phyloP scores from a whole-genome alignment of 2,888 invertebrate species.

The Hybos culiciformis region DNA sequence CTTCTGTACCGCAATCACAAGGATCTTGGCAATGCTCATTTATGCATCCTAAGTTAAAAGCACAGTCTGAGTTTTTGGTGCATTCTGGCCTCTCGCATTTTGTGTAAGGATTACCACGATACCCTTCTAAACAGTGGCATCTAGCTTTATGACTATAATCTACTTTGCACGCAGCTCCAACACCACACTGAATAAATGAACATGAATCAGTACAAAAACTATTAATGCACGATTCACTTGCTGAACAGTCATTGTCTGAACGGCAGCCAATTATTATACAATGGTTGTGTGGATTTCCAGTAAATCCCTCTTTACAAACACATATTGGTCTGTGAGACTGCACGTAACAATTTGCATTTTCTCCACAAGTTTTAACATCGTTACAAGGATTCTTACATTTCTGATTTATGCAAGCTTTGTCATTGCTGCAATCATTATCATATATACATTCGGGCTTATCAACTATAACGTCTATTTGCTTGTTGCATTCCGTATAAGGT shows the following conservation, averaged over 20 bases:
- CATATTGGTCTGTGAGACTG: conserved; percentile 70
- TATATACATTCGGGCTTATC: conserved; percentile 61
- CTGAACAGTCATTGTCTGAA: conserved; percentile 69
- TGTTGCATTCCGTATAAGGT: conserved; percentile 58
- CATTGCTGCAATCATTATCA: conserved; percentile 67
- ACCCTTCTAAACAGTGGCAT: conserved; percentile 63
- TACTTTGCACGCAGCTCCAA: conserved; percentile 61
- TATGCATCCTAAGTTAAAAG: conserved; percentile 63
- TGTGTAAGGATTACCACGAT: conserved; percentile 66
- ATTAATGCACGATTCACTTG: conserved; percentile 68
- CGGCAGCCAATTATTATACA: conserved; percentile 75
- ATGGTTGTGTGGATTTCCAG: conserved; percentile 67
- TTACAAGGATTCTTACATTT: conserved; percentile 65
- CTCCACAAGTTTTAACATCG: conserved; percentile 50
- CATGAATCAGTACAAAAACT: conserved; percentile 71
- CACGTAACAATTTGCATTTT: conserved; percentile 64
- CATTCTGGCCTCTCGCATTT: conserved; percentile 69
- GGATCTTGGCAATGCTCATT: conserved; percentile 70
- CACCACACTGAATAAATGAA: conserved; percentile 62
- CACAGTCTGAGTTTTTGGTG: conserved; percentile 58
- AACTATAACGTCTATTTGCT: conserved; percentile 35
- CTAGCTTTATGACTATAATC: conserved; percentile 63
- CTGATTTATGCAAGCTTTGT: conserved; percentile 66
- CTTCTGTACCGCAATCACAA: conserved; percentile 66
- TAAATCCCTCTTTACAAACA: conserved; percentile 63